Conservation (phyloP, 2,113 vertebrate genomes). For the Halichoeres trimaculatus region DNA sequence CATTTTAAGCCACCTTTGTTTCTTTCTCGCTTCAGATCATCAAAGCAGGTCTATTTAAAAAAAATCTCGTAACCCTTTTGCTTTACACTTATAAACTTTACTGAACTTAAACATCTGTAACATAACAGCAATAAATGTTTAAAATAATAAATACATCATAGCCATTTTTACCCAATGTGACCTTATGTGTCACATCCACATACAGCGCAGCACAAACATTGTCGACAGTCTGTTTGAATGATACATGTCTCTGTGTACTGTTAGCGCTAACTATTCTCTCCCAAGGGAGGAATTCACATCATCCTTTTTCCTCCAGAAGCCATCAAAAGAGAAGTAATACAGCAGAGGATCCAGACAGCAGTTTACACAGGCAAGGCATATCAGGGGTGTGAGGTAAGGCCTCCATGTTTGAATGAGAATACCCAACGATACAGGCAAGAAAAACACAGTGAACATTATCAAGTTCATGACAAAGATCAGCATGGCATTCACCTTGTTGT, state of each 20-base stretch:
- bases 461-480: conserved; percentile 73
- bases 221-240: background rate
- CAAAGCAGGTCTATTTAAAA: background rate
- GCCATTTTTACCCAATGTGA: background rate
- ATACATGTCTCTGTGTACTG: background rate
- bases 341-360: conserved; percentile 75
- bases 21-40: no score
- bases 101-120: background rate
- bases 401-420: background rate
- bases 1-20: no score
- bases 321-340: conserved; percentile 78
- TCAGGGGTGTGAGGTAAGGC: fast-evolving
- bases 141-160: background rate
- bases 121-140: background rate
- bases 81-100: background rate
- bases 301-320: conserved; percentile 71
- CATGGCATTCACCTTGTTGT: conserved; percentile 73
- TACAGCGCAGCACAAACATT: background rate
- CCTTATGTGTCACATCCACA: background rate
- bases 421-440: conserved; percentile 60
- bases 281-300: conserved; percentile 13
- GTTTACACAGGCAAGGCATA: conserved; percentile 70
- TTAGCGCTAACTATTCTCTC: background rate
- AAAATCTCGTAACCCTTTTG: background rate
- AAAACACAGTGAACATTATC: conserved; percentile 71